Percentiles rank a stretch among this genome's conserved stretches.
Conservation (phyloP, 1,140 invertebrate species). For the roundworm (Caenorhabditis elegans) region WBcel235 BX284602.5:6643001-6643500, state of each 20-base stretch:
- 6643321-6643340: neutral
- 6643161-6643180: neutral
- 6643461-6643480: too few species aligned
- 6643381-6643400: too few species aligned
- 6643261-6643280: conserved; percentile 29
- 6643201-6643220: neutral
- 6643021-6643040: neutral
- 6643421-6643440: too few species aligned
- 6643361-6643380: too few species aligned
- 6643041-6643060: neutral
- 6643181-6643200: conserved; percentile 22
- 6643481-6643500: too few species aligned
- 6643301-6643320: neutral
- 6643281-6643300: conserved; percentile 2
- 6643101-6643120: neutral
- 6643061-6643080: neutral
- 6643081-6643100: neutral
- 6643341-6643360: too few species aligned
- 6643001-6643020: neutral
- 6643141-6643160: conserved; percentile 20
- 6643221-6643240: neutral
- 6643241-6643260: neutral
- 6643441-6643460: too few species aligned
- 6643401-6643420: too few species aligned
- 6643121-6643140: neutral